Base-by-base conservation (phyloP, 2,888 invertebrate species). In the Mesopsocus fuscifrons region DNA sequence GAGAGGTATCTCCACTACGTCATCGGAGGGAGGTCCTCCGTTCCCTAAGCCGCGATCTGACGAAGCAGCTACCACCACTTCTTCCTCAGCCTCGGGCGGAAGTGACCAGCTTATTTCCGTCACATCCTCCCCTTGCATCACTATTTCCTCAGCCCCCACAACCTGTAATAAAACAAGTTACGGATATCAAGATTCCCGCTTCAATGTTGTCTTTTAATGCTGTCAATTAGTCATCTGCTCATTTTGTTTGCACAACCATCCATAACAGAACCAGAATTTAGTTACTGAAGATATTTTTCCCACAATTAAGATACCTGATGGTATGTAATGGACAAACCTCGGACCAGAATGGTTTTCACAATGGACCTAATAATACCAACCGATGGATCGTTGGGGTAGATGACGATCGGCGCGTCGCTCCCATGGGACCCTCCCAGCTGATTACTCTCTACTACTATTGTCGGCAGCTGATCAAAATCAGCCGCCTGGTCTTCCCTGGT, bases 391-490 rank as follows among this genome's bases (percentile, higher is more conserved):
- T 38, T 38, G 5, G 20, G 20, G 20, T 20, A 17, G 6, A 38
- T 38, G 11, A 38, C 21, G 13, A 38, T 38, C 5, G 38, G 38
- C 8, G 38, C 38, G 20, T 38, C 38, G 13, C 18, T 38, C n/a
- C 20, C 17, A 18, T 16, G 18, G 5, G 38, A 18, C 20, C 5
- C 38, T n/a, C n/a, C n/a, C n/a, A n/a, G n/a, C 11, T 38, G 38
- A 38, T 38, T 38, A 20, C 38, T 38, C 20, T 38, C 38, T 13
- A 38, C 21, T 18, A 38, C 20, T 38, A 38, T 38, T 20, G 20
- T 38, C 6, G 38, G 38, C 20, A 38, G n/a, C 5, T 17, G n/a
- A 15, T n/a, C 21, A 17, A 38, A 38, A 18, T 21, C 38, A 13
- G n/a, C 21, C 5, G 13, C 20, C 11, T 5, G 20, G 3, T 38